Percentiles rank a stretch among this genome's conserved stretches.
Evolutionary conservation across 1,140 invertebrate genomes (phyloP).

Genomic region (Philaenus spumarius): DNA sequence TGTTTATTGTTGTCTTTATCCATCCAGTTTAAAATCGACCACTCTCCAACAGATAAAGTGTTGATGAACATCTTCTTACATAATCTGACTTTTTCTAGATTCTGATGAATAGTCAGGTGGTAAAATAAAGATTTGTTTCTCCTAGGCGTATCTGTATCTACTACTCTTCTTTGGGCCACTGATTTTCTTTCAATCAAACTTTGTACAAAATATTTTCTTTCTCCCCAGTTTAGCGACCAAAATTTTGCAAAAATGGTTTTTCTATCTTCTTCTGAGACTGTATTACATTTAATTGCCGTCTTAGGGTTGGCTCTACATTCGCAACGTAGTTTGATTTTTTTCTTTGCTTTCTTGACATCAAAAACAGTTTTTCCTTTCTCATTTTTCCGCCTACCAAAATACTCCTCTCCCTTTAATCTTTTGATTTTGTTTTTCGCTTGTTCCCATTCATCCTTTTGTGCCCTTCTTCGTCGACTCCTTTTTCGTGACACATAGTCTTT

Average conservation of each 20-base stretch:
- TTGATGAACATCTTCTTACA: constrained; percentile 1
- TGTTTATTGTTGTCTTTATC: not conserved
- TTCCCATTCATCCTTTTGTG: too few relatives aligned
- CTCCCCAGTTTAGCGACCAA: not conserved
- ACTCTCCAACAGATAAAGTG: not conserved
- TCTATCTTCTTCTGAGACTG: constrained; percentile 20
- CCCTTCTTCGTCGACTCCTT: too few relatives aligned
- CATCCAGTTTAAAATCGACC: not conserved
- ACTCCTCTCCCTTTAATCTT: too few relatives aligned
- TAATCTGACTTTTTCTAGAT: not conserved
- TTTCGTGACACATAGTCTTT: too few relatives aligned
- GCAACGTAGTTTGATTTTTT: constrained; percentile 10
- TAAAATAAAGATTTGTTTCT: constrained; percentile 4
- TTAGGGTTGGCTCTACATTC: constrained; percentile 13
- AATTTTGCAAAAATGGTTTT: not conserved
- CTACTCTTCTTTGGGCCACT: constrained; percentile 1
- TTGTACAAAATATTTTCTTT: not conserved
- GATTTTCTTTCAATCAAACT: not conserved
- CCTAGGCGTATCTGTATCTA: not conserved
- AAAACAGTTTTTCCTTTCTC: not conserved
- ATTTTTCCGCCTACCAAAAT: too few relatives aligned
- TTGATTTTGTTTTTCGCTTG: too few relatives aligned
- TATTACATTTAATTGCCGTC: not conserved
- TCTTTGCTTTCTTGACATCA: not conserved
- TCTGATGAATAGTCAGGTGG: constrained; percentile 1